These are phyloP conservation scores for Melanerpes aurifrons DNA, from an alignment of 2,113 vertebrate genomes.

Conservation along the genomic window DNA sequence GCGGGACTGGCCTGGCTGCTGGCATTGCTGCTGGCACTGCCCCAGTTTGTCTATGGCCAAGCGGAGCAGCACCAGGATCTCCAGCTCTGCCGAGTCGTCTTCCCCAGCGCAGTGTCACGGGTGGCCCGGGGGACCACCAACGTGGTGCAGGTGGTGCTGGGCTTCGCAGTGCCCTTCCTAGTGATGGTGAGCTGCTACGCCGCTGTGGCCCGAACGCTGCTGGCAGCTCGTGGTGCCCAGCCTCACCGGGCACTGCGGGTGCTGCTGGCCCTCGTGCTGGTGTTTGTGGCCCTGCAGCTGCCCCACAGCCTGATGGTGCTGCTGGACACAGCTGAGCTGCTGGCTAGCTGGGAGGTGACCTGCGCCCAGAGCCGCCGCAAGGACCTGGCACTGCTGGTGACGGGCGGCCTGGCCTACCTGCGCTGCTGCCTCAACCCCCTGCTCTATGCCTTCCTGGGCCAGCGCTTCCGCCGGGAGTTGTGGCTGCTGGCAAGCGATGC, in stretches of 20 bases:
- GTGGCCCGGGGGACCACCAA: constrained; percentile 74
- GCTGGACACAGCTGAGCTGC: constrained; percentile 74
- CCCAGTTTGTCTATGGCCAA: constrained; percentile 80
- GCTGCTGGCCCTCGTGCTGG: constrained; percentile 85
- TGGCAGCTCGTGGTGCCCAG: constrained; percentile 71
- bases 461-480: constrained; percentile 88
- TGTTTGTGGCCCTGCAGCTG: constrained; percentile 88
- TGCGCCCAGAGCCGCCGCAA: constrained; percentile 75
- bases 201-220: constrained; percentile 78
- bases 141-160: constrained; percentile 76
- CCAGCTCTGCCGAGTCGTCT: constrained; percentile 72
- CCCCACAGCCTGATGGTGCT: constrained; percentile 87
- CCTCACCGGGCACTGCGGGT: constrained; percentile 86
- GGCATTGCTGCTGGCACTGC: constrained; percentile 83
- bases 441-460: constrained; percentile 89
- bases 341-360: constrained; percentile 54
- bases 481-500: constrained; percentile 66
- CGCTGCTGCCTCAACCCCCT: constrained; percentile 94
- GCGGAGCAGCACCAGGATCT: constrained; percentile 29
- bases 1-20: constrained; percentile 76
- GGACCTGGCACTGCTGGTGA: constrained; percentile 82
- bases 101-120: constrained; percentile 11
- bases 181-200: constrained; percentile 88
- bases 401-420: constrained; percentile 84
- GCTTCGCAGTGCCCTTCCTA: constrained; percentile 84